Evolutionary conservation across 1,140 invertebrate species (phyloP).

Genomic region (Panulirus ornatus): DNA sequence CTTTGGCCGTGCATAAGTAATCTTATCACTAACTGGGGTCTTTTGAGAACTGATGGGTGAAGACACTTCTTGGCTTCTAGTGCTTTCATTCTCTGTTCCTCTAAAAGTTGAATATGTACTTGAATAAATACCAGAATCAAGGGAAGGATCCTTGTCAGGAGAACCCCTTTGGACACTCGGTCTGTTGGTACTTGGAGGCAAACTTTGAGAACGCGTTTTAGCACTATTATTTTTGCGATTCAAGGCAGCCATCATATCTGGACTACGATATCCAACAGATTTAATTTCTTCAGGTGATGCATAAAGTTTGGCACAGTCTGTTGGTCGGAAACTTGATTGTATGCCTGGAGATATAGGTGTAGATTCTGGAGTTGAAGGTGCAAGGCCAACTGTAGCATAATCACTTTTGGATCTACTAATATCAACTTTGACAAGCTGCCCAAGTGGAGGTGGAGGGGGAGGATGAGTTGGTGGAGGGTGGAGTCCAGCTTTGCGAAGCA

Average conservation of each 20-base stretch:
- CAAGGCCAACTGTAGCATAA: slow-evolving; percentile 69
- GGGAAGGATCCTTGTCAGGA: slow-evolving; percentile 62
- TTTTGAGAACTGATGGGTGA: slow-evolving; percentile 27
- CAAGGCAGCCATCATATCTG: slow-evolving; percentile 63
- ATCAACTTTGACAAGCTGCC: slow-evolving; percentile 87
- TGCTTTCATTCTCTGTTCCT: slow-evolving; percentile 58
- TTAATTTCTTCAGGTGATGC: slow-evolving; percentile 91
- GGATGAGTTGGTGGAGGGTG: slow-evolving; percentile 77
- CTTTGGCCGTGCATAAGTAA: slow-evolving; percentile 73
- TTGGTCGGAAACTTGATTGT: slow-evolving; percentile 90
- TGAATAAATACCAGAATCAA: slow-evolving; percentile 65
- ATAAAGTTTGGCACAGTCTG: slow-evolving; percentile 90
- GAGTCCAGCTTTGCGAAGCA: slow-evolving; percentile 65
- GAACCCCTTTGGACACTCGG: slow-evolving; percentile 64
- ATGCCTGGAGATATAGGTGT: slow-evolving; percentile 77
- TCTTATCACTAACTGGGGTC: slow-evolving; percentile 54
- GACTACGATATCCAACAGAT: slow-evolving; percentile 84
- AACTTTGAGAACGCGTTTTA: slow-evolving; percentile 80
- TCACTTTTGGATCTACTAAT: slow-evolving; percentile 74
- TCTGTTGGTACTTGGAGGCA: slow-evolving; percentile 80
- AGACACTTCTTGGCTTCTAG: slow-evolving; percentile 27
- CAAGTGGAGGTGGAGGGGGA: slow-evolving; percentile 80
- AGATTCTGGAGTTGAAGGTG: slow-evolving; percentile 55
- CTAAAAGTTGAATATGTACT: slow-evolving; percentile 70
- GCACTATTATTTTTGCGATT: slow-evolving; percentile 60